A percentile compares a stretch with the other conserved stretches of the same genome.
phyloP scores from a whole-genome alignment of 2,888 invertebrate genomes.

The Pristionchus mayeri region DNA sequence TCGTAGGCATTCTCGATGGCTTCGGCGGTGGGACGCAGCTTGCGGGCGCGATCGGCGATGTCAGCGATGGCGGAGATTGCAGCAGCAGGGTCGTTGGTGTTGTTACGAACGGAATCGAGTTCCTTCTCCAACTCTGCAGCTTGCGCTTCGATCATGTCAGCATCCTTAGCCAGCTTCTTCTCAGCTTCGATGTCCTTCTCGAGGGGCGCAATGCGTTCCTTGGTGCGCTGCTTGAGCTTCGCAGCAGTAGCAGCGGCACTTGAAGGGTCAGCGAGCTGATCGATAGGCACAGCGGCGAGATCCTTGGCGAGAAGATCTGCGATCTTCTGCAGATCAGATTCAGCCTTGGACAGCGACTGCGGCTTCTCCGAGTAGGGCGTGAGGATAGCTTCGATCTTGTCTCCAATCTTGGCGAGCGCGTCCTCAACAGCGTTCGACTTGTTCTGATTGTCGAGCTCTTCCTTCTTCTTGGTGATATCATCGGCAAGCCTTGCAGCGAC shows the following conservation, averaged over 20 bases:
- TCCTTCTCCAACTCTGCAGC: conserved; percentile 49
- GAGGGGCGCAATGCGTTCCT: neutral
- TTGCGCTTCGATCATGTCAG: conserved; percentile 52
- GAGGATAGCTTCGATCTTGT: conserved; percentile 55
- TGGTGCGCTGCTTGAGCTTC: conserved; percentile 12
- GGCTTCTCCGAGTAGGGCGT: conserved; percentile 57
- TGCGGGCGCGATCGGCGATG: conserved; percentile 1
- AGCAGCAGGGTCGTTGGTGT: neutral
- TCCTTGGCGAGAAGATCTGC: conserved; percentile 5
- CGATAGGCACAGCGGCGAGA: conserved; percentile 26
- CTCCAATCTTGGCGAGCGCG: conserved; percentile 38
- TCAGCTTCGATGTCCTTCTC: conserved; percentile 34
- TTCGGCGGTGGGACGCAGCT: conserved; percentile 23
- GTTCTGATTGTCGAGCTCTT: conserved; percentile 48
- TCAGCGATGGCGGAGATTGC: conserved; percentile 28
- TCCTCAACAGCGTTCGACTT: conserved; percentile 31
- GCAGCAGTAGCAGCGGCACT: conserved; percentile 14
- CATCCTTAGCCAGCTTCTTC: conserved; percentile 53
- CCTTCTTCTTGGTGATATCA: conserved; percentile 53
- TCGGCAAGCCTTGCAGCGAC: conserved; percentile 54
- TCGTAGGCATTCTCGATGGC: conserved; percentile 22
- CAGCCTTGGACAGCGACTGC: conserved; percentile 16
- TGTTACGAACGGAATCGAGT: neutral
- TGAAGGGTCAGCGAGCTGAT: neutral
- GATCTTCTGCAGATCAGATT: conserved; percentile 41